Conservation (phyloP, 2,113 vertebrate species). For the Synchiropus splendidus region DNA sequence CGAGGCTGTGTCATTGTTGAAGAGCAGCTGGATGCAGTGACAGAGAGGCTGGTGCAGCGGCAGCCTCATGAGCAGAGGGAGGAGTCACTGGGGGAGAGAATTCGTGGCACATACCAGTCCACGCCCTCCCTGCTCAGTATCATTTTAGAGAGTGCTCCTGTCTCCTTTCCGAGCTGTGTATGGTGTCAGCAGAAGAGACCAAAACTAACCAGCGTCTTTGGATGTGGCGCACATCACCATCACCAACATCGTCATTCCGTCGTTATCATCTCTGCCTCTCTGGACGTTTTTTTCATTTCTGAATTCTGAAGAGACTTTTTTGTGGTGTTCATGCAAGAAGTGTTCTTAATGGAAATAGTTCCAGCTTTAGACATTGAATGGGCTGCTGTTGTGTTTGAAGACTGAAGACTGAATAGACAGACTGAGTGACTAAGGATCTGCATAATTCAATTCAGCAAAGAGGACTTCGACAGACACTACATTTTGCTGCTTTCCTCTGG, state of each 20-base stretch:
- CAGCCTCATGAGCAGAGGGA: constrained; percentile 35
- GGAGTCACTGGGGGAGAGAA: constrained; percentile 28
- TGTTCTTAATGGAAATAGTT: constrained; percentile 11
- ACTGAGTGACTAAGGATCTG: no score
- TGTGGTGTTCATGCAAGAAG: constrained; percentile 8
- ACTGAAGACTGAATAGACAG: no score
- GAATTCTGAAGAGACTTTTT: constrained; percentile 6
- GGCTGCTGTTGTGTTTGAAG: background rate
- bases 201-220: background rate
- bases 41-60: constrained; percentile 32
- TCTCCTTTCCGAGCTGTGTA: constrained; percentile 32
- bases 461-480: constrained; percentile 3
- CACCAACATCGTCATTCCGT: no score
- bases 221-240: no score
- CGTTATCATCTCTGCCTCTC: no score
- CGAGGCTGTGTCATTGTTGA: constrained; percentile 34
- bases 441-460: no score
- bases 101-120: constrained; percentile 32
- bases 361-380: background rate
- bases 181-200: constrained; percentile 5
- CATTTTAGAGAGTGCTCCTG: constrained; percentile 27
- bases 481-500: background rate
- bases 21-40: constrained; percentile 5
- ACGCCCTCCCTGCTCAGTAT: constrained; percentile 47
- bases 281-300: no score